phyloP scores from a whole-genome alignment of 2,888 invertebrate genomes.

The Lymantria dispar region DNA sequence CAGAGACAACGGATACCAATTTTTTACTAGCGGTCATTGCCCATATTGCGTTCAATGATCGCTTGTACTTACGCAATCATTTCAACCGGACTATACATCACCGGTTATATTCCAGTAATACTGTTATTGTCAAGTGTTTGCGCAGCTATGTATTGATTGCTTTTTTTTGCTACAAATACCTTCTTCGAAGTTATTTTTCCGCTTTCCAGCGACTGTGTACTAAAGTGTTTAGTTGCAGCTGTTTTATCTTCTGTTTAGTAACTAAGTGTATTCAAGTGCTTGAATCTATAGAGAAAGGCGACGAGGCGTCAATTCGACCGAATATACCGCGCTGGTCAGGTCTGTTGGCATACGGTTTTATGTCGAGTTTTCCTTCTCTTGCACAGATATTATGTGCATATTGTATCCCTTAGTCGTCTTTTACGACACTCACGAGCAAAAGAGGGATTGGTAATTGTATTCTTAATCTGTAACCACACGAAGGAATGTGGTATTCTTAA shows the following conservation, averaged over 20 bases:
- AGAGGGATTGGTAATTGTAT: too few species aligned
- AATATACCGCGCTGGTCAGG: too few species aligned
- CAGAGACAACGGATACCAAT: slow-evolving; percentile 29
- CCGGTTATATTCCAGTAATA: slow-evolving; percentile 7
- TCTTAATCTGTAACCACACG: too few species aligned
- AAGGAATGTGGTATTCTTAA: too few species aligned
- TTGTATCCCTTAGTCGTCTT: too few species aligned
- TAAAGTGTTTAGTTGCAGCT: slow-evolving; percentile 12
- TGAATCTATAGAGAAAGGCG: too few species aligned
- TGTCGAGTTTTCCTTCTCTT: too few species aligned
- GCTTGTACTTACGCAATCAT: slow-evolving; percentile 35
- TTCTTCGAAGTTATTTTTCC: slow-evolving; percentile 35
- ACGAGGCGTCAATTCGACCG: too few species aligned
- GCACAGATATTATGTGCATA: too few species aligned
- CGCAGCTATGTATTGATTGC: slow-evolving; percentile 14
- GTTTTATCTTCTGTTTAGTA: slow-evolving; percentile 4
- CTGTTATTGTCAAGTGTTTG: not conserved
- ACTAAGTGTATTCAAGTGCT: too few species aligned
- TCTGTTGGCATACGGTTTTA: too few species aligned
- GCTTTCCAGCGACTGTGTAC: slow-evolving; percentile 37
- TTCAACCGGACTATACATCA: slow-evolving; percentile 30
- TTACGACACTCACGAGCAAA: too few species aligned
- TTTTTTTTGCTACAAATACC: slow-evolving; percentile 27
- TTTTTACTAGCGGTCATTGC: slow-evolving; percentile 53
- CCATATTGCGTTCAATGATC: slow-evolving; percentile 42